phyloP scores from a whole-genome alignment of 2,797 vertebrate genomes.

The Coluber constrictor region DNA sequence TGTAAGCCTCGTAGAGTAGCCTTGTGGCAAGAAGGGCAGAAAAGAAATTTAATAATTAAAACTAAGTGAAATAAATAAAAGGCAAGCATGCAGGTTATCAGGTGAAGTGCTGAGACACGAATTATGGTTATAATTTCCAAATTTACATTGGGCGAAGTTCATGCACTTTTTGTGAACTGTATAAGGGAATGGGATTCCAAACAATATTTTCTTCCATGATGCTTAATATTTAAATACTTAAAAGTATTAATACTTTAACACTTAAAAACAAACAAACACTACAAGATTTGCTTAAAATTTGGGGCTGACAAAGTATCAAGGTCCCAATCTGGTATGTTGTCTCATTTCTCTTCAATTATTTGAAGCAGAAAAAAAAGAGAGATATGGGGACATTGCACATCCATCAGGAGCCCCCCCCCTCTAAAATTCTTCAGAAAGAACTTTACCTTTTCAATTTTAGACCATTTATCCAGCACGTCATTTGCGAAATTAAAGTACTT shows the following conservation, averaged over 20 bases:
- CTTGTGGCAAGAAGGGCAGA: not conserved
- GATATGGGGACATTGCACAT: not conserved
- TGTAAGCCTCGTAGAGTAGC: not conserved
- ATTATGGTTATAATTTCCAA: not conserved
- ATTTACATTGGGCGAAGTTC: not conserved
- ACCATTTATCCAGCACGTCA: conserved; percentile 77
- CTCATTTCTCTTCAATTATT: not conserved
- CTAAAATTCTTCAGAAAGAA: not conserved
- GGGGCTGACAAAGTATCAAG: not conserved
- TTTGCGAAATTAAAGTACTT: conserved; percentile 77
- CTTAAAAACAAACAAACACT: not conserved
- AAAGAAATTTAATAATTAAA: not conserved
- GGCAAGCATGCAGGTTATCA: not conserved
- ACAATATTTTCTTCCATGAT: not conserved
- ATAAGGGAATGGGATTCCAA: not conserved
- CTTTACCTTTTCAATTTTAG: conserved; percentile 72
- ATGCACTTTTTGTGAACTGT: not conserved
- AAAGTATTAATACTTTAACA: not conserved
- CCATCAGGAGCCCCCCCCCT: not conserved
- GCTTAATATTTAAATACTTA: not conserved
- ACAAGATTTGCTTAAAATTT: not conserved
- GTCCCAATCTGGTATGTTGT: not conserved
- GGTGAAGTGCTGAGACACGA: not conserved
- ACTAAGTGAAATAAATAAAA: not conserved
- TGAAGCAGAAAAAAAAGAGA: not conserved